Base-by-base conservation (phyloP, 64 coral and sea anemone species). In the Stichodactyla helianthus region DNA sequence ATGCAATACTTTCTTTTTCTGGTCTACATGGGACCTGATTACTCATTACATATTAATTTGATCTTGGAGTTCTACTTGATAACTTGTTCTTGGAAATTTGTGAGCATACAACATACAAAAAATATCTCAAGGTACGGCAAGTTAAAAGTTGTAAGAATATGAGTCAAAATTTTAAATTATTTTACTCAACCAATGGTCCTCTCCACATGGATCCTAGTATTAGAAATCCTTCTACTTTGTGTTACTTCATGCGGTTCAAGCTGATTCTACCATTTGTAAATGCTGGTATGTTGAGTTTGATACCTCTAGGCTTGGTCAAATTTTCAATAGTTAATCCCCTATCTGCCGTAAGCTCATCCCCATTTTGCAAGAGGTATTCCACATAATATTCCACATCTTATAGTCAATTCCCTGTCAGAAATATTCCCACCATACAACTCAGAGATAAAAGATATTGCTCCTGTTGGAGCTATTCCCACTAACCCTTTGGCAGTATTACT, bases 41-140 rank as follows among this genome's bases (percentile, higher is more conserved):
- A 81, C 78, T 81, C 78, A 81, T 81, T 54, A 81, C 78, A 81
- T 81, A 81, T 54, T 0, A 52, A 81, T 81, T 20, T 81, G 12
- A 81, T 53, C 50, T 81, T 81, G 78, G 14, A 81, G 78, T 81
- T 81, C 78, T 81, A 81, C 51, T 81, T 81, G 78, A 81, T 81
- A 22, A 81, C 1, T 44, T 44, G 78, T 81, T 81, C 78, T 81
- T 81, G 78, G 78, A 81, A 81, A 81, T 81, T 81, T 81, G 76
- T 52, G 51, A 81, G 78, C 50, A 81, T 81, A 81, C 78, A 81
- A 51, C 78, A 81, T 81, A 81, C 78, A 81, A 81, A 81, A 81
- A 81, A 81, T 79, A 81, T 81, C 78, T 81, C 50, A 81, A 81
- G 78, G 78, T 81, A 81, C 16, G 78, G 78, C 78, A 81, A 81